Evolutionary conservation across 2,888 invertebrate genomes (phyloP), one percentile per base, ranked within the genome.

Genomic region (Dynastes tityus): DNA sequence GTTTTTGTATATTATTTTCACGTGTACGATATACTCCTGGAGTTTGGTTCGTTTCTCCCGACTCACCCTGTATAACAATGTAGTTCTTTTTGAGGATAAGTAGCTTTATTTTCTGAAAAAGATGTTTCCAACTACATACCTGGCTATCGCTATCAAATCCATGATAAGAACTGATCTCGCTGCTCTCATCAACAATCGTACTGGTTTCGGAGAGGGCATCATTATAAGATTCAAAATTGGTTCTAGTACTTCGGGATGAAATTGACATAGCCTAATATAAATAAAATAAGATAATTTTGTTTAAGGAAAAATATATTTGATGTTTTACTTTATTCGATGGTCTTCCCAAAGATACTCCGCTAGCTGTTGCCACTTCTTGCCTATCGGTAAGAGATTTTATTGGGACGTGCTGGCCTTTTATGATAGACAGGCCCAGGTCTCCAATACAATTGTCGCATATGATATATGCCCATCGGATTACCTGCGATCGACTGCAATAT

Each of bases 371-470:
- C 13, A 64, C 11, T 3, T 27, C 6, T 5, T 27, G 45, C 16
- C 22, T 37, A 6, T 74, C 65, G 8, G 70, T 27, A 16, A 61
- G 80, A 2, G 85, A 82, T 63, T 82, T 82, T 2, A 70, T 49
- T 0, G 90, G 90, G 61, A 88, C 81, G 83, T 90, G 90, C 8
- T 85, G 85, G 0, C 89, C 90, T 0, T 87, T 87, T 73, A 87
- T 84, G 1, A 89, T 78, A 0, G 84, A 68, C 2, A 90, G 86
- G 9, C 86, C 87, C 29, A 90, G 80, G 81, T 89, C 88, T 0
- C 82, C 80, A 78, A 89, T 88, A 84, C 89, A 88, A 70, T 88
- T 88, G 79, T 90, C 90, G 40, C 89, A 88, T 29, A 90, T 88
- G 6, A 85, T 84, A 67, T 84, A 90, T 0, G 86, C 86, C 88